phyloP scores from a whole-genome alignment of 2,888 invertebrate species.

The Chalcosyrphus nemorum region DNA sequence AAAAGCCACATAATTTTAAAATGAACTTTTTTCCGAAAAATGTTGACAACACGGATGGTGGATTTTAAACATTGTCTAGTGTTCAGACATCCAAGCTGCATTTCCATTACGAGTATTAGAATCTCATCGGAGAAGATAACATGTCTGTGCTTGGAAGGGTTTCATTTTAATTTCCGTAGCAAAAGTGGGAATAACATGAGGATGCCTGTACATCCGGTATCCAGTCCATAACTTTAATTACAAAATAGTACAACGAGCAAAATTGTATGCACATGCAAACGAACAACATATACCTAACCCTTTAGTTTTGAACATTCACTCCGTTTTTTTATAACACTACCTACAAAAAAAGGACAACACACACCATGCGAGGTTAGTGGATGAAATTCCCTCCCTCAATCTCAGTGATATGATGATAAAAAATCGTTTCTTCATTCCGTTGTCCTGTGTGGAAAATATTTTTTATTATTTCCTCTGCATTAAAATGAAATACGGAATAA shows the following conservation, averaged over 20 bases:
- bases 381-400: conserved; percentile 66
- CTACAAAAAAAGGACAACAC: conserved; percentile 64
- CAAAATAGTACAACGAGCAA: conserved; percentile 60
- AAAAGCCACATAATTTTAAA: conserved; percentile 50
- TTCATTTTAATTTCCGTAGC: conserved; percentile 66
- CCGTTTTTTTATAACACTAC: conserved; percentile 31
- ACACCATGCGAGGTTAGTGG: conserved; percentile 54
- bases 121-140: conserved; percentile 56
- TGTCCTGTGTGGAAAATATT: conserved; percentile 55
- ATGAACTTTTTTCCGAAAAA: conserved; percentile 44
- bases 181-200: conserved; percentile 63
- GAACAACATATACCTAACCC: conserved; percentile 25
- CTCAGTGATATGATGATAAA: conserved; percentile 66
- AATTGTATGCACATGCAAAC: conserved; percentile 55
- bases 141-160: conserved; percentile 58
- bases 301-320: conserved; percentile 44
- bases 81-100: conserved; percentile 60
- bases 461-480: conserved; percentile 52
- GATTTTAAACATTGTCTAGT: conserved; percentile 43
- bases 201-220: conserved; percentile 61
- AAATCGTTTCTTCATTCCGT: conserved; percentile 55
- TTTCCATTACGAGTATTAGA: conserved; percentile 67
- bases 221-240: conserved; percentile 68
- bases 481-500: conserved; percentile 52
- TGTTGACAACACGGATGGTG: conserved; percentile 53